These are phyloP conservation scores for Rhinatrema bivittatum DNA, from an alignment of 2,797 vertebrate genomes.

Conservation along the genomic window DNA sequence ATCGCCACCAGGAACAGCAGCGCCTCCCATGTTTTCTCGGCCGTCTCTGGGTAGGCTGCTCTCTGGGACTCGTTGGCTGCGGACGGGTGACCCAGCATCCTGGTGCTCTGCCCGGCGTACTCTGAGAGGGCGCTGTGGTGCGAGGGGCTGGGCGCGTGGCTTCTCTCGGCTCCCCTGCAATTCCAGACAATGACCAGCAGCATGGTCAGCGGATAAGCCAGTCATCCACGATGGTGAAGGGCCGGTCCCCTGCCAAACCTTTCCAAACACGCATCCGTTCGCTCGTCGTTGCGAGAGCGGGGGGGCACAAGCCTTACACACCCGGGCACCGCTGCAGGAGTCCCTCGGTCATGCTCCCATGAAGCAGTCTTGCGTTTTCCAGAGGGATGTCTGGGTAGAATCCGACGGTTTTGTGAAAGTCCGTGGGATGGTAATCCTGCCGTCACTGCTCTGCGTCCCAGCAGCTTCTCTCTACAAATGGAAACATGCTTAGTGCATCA, in stretches of 20 bases:
- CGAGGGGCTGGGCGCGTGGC: slow-evolving; percentile 40
- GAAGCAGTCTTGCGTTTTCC: neutral
- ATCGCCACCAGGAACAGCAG: slow-evolving; percentile 83
- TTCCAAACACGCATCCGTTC: slow-evolving; percentile 9
- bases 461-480: slow-evolving; percentile 13
- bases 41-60: slow-evolving; percentile 5
- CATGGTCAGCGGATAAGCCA: slow-evolving; percentile 65
- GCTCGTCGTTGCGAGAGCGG: slow-evolving; percentile 16
- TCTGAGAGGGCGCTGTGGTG: slow-evolving; percentile 34
- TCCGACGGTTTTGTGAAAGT: slow-evolving; percentile 6
- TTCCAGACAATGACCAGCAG: slow-evolving; percentile 66
- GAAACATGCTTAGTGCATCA: slow-evolving; percentile 13
- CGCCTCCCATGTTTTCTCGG: slow-evolving; percentile 66
- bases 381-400: slow-evolving; percentile 8
- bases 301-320: slow-evolving; percentile 1
- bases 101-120: slow-evolving; percentile 26
- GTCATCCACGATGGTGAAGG: slow-evolving; percentile 45
- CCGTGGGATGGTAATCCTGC: slow-evolving; percentile 7
- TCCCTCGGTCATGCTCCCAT: slow-evolving; percentile 20
- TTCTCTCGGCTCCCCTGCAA: slow-evolving; percentile 53
- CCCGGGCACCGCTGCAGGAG: neutral
- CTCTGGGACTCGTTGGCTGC: slow-evolving; percentile 29
- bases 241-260: slow-evolving; percentile 6
- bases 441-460: neutral
- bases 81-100: slow-evolving; percentile 41